Conservation (phyloP, 2,797 vertebrate species). For the Liparis tanakae region DNA sequence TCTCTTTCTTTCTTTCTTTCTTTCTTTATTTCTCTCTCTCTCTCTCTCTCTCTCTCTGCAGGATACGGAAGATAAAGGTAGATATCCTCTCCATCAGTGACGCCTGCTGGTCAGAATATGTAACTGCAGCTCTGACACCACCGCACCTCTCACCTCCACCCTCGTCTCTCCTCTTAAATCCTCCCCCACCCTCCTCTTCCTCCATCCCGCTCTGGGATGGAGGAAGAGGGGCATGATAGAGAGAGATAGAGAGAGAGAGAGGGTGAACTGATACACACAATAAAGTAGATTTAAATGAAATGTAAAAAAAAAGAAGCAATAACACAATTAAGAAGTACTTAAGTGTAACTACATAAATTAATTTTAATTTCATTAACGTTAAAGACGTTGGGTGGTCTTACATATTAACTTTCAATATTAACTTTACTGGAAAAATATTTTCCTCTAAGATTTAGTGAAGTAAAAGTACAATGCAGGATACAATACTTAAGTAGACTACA, state of each 20-base stretch:
- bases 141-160: background rate
- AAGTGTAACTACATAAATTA: too few relatives aligned
- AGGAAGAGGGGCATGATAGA: background rate
- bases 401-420: too few relatives aligned
- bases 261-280: constrained; percentile 1
- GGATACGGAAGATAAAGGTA: constrained; percentile 80
- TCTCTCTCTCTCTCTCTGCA: constrained; percentile 33
- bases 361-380: too few relatives aligned
- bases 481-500: background rate
- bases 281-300: background rate
- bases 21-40: background rate
- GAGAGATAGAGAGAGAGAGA: background rate
- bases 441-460: background rate
- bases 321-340: too few relatives aligned
- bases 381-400: too few relatives aligned
- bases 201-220: background rate
- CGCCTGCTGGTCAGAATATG: constrained; percentile 66
- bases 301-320: too few relatives aligned
- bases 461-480: background rate
- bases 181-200: background rate
- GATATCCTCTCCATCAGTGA: constrained; percentile 43
- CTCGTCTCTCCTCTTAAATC: background rate
- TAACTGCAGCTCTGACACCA: constrained; percentile 23
- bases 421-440: background rate
- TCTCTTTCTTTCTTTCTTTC: background rate